Evolutionary conservation across 2,113 vertebrate genomes (phyloP).

Genomic region (Taxidea taxus): DNA sequence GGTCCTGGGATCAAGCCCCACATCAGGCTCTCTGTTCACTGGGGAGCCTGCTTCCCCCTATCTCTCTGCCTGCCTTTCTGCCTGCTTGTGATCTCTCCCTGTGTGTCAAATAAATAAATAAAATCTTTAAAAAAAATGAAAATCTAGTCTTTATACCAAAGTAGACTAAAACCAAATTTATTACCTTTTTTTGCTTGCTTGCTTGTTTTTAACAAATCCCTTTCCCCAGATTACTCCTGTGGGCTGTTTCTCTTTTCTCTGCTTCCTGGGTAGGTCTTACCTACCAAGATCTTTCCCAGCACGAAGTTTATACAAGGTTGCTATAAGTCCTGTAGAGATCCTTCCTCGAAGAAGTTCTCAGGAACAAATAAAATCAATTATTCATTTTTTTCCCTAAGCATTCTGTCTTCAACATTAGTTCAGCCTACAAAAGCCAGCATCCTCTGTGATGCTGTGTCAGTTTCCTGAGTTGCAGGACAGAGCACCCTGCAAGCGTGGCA

Average conservation of each 20-base stretch:
- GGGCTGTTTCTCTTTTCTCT: background rate
- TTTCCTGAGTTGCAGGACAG: slow-evolving; percentile 38
- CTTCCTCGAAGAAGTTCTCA: slow-evolving; percentile 41
- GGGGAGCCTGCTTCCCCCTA: too few species aligned
- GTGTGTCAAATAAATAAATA: too few species aligned
- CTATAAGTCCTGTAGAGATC: slow-evolving; percentile 26
- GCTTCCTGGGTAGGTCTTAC: background rate
- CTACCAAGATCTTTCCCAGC: background rate
- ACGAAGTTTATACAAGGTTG: background rate
- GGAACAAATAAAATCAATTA: slow-evolving; percentile 54
- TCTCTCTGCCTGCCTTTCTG: too few species aligned
- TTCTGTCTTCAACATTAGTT: slow-evolving; percentile 53
- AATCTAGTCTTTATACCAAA: background rate
- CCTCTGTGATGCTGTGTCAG: background rate
- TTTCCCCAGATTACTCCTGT: background rate
- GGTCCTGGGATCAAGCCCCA: too few species aligned
- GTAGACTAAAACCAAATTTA: slow-evolving; percentile 25
- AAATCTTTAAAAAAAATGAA: background rate
- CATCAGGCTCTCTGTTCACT: too few species aligned
- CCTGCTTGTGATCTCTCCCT: too few species aligned
- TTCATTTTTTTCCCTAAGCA: slow-evolving; percentile 36
- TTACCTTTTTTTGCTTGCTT: background rate
- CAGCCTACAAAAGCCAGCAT: slow-evolving; percentile 56
- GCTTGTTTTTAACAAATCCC: too few species aligned
- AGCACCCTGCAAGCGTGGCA: slow-evolving; percentile 38